phyloP scores from a whole-genome alignment of 2,797 vertebrate genomes.

The Neomorphus geoffroyi region DNA sequence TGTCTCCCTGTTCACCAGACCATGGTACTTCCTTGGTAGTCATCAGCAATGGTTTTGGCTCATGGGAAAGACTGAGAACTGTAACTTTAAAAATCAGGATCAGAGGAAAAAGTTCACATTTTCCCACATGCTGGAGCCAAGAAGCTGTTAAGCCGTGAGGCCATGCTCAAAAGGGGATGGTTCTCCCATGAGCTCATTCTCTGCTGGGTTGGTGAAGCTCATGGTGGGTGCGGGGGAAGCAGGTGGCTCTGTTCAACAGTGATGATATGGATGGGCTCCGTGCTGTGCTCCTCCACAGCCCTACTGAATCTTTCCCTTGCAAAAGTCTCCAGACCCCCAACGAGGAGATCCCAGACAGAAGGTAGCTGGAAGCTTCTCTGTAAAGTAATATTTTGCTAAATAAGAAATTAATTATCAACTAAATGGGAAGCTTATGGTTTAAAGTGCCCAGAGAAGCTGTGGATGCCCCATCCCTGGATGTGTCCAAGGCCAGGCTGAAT shows the following conservation, averaged over 20 bases:
- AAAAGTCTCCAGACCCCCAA: background rate
- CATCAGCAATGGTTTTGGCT: background rate
- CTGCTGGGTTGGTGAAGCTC: rapidly evolving
- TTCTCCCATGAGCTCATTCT: background rate
- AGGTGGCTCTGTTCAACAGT: background rate
- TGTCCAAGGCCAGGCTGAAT: no score
- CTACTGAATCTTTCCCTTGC: background rate
- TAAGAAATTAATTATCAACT: background rate
- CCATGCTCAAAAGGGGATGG: background rate
- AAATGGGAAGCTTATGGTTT: background rate
- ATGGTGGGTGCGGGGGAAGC: rapidly evolving
- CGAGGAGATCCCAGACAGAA: background rate
- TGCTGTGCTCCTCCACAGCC: background rate
- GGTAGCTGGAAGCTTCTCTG: background rate
- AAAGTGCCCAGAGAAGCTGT: no score
- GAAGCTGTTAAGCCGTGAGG: background rate
- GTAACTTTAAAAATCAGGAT: background rate
- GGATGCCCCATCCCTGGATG: no score
- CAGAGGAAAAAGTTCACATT: background rate
- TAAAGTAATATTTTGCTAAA: background rate
- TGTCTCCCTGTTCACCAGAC: no score
- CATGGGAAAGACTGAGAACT: background rate
- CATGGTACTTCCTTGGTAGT: background rate
- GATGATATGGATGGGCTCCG: background rate
- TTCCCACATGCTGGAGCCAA: background rate